Base-by-base conservation (phyloP, 2,888 invertebrate genomes). In the Torymus tubicola region DNA sequence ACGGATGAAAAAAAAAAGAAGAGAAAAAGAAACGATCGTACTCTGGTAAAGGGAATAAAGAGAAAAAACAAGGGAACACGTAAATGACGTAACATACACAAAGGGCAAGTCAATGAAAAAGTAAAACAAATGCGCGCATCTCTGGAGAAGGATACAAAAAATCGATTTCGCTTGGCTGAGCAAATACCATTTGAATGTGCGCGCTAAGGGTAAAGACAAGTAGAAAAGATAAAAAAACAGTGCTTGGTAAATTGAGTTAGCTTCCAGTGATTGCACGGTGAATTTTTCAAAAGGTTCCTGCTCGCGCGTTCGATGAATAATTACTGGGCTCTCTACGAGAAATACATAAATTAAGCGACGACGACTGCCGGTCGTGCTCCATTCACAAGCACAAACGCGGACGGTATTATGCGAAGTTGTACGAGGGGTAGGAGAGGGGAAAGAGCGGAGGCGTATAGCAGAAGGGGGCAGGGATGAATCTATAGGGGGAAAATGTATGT, bases 251-350 rank as follows among this genome's bases (percentile, higher is more conserved):
- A 60, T 58, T 24, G 52, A 57, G 67, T 75, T 12, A 60, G 67
- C 50, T 57, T 58, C 65, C 50, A n/a, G 65, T 64, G 64, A 73
- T 65, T 65, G 64, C 72, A n/a, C 42, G 55, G n/a, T 58, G 58
- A 74, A 75, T 75, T 67, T 75, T 75, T 67, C 21, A 55, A 68
- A 21, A 52, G 64, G 10, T 68, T 14, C 52, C 12, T n/a, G n/a
- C n/a, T 57, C 21, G 8, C 8, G 1, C 63, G 24, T 16, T 13
- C 63, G 63, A 74, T 65, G 74, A 75, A 75, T 75, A 75, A 75
- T 75, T 67, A 75, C 57, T 50, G 50, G 67, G 1, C 31, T 42
- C 42, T 42, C 42, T 42, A 42, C 52, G 21, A 67, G n/a, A 55
- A 65, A 53, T 16, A 16, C 74, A 67, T 75, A 67, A 67, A 67